Percentiles rank a stretch among this genome's conserved stretches.
These are phyloP conservation scores for Tiliacea aurago DNA, from an alignment of 2,888 invertebrate genomes.

Conservation along the genomic window DNA sequence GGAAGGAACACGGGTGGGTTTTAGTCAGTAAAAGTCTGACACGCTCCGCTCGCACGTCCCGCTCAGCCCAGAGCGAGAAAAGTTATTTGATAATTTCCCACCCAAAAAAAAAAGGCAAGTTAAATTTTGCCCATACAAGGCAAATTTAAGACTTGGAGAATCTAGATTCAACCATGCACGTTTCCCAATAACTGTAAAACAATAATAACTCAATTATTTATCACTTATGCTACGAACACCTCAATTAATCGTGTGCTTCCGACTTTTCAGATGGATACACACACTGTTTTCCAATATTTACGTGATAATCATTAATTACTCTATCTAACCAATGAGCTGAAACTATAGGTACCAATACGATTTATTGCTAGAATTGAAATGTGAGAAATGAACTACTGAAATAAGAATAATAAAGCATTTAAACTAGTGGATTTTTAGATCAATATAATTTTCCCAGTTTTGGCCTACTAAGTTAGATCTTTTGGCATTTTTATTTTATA, in stretches of 20 bases:
- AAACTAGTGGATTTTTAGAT: neutral
- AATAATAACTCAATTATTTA: conserved; percentile 2
- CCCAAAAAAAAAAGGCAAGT: too few species aligned
- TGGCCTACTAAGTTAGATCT: neutral
- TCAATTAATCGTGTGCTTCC: conserved; percentile 43
- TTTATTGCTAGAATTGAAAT: neutral
- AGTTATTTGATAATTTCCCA: too few species aligned
- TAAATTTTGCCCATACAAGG: neutral
- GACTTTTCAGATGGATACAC: conserved; percentile 31
- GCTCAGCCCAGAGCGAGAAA: too few species aligned
- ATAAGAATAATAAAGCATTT: neutral
- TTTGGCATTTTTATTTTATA: neutral
- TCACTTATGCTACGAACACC: conserved; percentile 2
- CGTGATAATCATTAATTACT: conserved; percentile 36
- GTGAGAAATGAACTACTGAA: neutral
- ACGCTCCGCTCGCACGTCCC: too few species aligned
- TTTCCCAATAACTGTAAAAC: neutral
- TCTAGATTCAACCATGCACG: neutral
- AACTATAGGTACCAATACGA: conserved; percentile 1
- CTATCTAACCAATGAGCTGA: conserved; percentile 42
- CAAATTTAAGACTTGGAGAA: too few species aligned
- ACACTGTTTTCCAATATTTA: conserved; percentile 46
- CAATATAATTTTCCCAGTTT: neutral
- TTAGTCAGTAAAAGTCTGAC: too few species aligned
- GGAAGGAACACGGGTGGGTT: too few species aligned